Evolutionary conservation across 2,113 vertebrate species (phyloP).

Genomic region (Hippolais icterina): DNA sequence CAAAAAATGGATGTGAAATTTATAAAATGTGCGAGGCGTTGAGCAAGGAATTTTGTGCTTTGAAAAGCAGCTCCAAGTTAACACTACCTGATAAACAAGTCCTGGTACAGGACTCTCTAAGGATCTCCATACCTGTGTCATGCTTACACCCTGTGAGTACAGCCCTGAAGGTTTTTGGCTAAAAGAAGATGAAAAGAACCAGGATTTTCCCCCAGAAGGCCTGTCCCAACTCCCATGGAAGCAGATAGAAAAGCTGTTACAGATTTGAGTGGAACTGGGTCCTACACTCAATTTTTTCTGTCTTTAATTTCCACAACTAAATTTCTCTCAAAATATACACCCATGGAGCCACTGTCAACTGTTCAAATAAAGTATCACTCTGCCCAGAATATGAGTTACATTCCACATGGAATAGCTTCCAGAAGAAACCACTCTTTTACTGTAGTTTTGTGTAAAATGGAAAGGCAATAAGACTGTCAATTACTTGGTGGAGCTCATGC

Average conservation of each 20-base stretch:
- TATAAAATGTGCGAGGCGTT: neutral
- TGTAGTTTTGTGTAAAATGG: constrained; percentile 29
- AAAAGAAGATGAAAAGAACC: neutral
- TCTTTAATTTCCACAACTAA: constrained; percentile 32
- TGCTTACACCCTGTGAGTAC: neutral
- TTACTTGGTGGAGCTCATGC: constrained; percentile 26
- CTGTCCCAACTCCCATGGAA: neutral
- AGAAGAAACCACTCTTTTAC: constrained; percentile 26
- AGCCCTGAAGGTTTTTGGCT: neutral
- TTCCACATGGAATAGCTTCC: constrained; percentile 28
- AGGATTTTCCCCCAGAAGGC: neutral
- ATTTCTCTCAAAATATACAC: neutral
- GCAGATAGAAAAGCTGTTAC: neutral
- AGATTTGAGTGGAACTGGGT: neutral
- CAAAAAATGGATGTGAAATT: neutral
- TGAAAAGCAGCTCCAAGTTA: neutral
- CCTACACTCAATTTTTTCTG: neutral
- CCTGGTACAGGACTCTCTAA: neutral
- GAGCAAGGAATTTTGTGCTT: neutral
- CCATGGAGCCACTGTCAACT: neutral
- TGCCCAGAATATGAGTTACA: neutral
- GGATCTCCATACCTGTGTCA: neutral
- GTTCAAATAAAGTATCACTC: neutral
- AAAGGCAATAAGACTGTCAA: constrained; percentile 56
- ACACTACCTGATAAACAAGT: neutral